Percentiles rank a stretch among this genome's conserved stretches.
These are phyloP conservation scores for Netelia fuscicornis DNA, from an alignment of 2,888 invertebrate genomes.

Conservation along the genomic window DNA sequence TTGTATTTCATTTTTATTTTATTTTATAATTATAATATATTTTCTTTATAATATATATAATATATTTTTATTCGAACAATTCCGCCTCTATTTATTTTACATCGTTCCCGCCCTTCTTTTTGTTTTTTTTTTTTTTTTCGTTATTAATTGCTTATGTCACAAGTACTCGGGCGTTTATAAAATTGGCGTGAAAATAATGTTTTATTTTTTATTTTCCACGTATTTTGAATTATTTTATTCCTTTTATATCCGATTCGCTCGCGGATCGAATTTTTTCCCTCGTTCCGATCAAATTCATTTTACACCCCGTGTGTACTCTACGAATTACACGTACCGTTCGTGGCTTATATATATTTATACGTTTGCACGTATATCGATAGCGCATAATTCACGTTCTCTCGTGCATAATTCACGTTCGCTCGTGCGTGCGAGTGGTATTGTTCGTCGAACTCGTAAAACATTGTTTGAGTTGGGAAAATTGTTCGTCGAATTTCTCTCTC, in stretches of 20 bases:
- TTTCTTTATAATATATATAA: no score
- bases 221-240: neutral
- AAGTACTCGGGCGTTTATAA: no score
- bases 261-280: neutral
- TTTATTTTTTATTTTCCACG: neutral
- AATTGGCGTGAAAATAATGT: no score
- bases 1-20: no score
- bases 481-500: conserved; percentile 8
- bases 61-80: no score
- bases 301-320: neutral
- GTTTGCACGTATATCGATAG: no score
- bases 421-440: conserved; percentile 1
- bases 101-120: no score
- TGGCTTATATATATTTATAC: no score
- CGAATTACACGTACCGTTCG: neutral
- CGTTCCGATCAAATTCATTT: neutral
- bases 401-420: neutral
- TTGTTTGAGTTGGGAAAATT: conserved; percentile 44
- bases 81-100: no score
- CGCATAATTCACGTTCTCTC: neutral
- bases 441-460: conserved; percentile 28
- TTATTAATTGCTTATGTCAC: no score
- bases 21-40: no score
- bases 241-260: neutral
- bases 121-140: no score